Conservation (phyloP, 2,888 invertebrate species). For the Drosophila monieri region DNA sequence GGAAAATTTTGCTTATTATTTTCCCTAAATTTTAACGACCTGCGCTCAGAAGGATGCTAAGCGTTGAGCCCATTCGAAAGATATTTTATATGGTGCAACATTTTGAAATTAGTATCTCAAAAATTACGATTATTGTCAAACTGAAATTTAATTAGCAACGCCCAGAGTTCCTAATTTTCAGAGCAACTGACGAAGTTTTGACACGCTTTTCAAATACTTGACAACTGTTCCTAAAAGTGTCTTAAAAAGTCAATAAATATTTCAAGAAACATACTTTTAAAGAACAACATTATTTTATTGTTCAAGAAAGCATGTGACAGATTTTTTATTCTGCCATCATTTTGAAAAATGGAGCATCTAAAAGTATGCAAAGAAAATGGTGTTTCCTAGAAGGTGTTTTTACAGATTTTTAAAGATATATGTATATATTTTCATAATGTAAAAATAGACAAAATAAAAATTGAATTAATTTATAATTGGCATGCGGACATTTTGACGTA, state of each 20-base stretch:
- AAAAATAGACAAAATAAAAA: no score
- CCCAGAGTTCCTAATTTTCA: neutral
- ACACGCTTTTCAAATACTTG: neutral
- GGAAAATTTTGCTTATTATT: slow-evolving; percentile 78
- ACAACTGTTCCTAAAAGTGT: neutral
- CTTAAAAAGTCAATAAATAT: no score
- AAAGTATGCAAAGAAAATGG: slow-evolving; percentile 53
- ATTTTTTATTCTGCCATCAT: no score
- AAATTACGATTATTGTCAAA: slow-evolving; percentile 67
- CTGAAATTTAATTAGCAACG: slow-evolving; percentile 69
- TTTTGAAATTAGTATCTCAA: slow-evolving; percentile 76
- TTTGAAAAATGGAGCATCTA: slow-evolving; percentile 1
- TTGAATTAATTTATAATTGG: no score
- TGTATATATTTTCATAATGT: no score
- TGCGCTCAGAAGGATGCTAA: slow-evolving; percentile 19
- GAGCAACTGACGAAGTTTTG: neutral
- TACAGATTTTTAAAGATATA: neutral
- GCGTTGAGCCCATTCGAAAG: slow-evolving; percentile 43
- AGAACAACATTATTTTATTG: no score
- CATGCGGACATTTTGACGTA: no score
- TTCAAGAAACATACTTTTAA: no score
- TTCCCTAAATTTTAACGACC: slow-evolving; percentile 75
- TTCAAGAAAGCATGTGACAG: no score
- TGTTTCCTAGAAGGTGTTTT: no score
- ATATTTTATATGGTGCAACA: slow-evolving; percentile 70